Evolutionary conservation across 2,113 vertebrate genomes (phyloP).

Genomic region (Sebastes fasciatus): DNA sequence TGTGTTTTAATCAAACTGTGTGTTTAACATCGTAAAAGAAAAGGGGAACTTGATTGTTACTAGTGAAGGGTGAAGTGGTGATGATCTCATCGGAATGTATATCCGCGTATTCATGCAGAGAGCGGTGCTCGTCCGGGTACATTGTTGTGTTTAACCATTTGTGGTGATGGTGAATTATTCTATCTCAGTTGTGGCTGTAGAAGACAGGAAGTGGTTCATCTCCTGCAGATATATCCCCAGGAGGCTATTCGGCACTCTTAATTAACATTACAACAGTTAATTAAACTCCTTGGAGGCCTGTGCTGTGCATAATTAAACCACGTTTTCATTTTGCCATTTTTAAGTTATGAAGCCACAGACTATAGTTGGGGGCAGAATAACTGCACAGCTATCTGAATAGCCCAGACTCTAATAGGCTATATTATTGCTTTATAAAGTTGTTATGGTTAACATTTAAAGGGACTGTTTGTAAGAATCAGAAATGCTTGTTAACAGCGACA

Average conservation of each 20-base stretch:
- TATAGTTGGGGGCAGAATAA: no score
- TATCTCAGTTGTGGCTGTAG: neutral
- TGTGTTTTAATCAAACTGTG: neutral
- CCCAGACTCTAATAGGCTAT: no score
- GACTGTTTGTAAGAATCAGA: no score
- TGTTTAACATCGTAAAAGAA: neutral
- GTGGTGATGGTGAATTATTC: neutral
- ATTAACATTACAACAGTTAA: constrained; percentile 64
- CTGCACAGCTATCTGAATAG: no score
- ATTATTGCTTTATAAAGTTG: no score
- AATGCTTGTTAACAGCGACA: no score
- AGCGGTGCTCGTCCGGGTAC: neutral
- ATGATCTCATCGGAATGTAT: constrained; percentile 13
- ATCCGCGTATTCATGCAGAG: neutral
- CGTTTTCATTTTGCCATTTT: constrained; percentile 5
- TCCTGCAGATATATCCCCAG: constrained; percentile 15
- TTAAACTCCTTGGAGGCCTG: constrained; percentile 57
- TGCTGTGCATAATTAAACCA: constrained; percentile 20
- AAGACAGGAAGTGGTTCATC: neutral
- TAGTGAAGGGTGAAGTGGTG: neutral
- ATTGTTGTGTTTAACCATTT: neutral
- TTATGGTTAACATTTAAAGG: no score
- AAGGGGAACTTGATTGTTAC: neutral
- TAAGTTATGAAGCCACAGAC: neutral
- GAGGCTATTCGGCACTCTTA: constrained; percentile 35